Percentiles rank a stretch among this genome's conserved stretches.
Conservation (phyloP, 2,113 vertebrate species). For the Genyomyrus donnyi region DNA sequence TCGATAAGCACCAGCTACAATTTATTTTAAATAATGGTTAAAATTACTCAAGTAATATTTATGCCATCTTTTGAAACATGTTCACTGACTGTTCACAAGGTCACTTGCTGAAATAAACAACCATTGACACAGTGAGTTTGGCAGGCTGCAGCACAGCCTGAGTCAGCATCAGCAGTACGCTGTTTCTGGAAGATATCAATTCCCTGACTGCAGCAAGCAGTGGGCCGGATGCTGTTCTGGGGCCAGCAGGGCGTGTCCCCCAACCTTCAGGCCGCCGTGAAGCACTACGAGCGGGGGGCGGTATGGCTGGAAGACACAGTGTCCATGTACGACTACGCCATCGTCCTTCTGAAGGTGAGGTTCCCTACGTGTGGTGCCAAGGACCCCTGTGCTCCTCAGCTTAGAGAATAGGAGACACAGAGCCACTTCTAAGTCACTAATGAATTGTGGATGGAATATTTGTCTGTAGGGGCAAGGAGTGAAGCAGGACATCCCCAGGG, state of each 20-base stretch:
- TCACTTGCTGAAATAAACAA: neutral
- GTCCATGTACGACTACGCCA: constrained; percentile 69
- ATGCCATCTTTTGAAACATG: neutral
- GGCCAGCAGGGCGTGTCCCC: constrained; percentile 66
- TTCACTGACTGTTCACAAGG: neutral
- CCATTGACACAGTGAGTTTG: neutral
- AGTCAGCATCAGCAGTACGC: neutral
- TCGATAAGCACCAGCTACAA: neutral
- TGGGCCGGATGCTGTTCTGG: constrained; percentile 71
- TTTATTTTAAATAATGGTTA: neutral
- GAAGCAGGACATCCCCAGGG: constrained; percentile 57
- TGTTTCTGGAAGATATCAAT: neutral
- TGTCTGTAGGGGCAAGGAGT: constrained; percentile 61
- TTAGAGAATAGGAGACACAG: neutral
- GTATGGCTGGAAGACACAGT: constrained; percentile 51
- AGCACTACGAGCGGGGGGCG: constrained; percentile 63
- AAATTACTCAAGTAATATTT: neutral
- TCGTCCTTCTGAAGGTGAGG: constrained; percentile 62
- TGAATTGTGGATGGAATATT: neutral
- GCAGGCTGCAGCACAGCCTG: neutral
- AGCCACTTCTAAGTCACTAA: neutral
- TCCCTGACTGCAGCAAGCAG: constrained; percentile 48
- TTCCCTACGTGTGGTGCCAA: neutral
- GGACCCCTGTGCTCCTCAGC: neutral
- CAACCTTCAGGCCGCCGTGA: constrained; percentile 56